Base-by-base conservation (phyloP, 2,888 invertebrate genomes). In the Hyles lineata region DNA sequence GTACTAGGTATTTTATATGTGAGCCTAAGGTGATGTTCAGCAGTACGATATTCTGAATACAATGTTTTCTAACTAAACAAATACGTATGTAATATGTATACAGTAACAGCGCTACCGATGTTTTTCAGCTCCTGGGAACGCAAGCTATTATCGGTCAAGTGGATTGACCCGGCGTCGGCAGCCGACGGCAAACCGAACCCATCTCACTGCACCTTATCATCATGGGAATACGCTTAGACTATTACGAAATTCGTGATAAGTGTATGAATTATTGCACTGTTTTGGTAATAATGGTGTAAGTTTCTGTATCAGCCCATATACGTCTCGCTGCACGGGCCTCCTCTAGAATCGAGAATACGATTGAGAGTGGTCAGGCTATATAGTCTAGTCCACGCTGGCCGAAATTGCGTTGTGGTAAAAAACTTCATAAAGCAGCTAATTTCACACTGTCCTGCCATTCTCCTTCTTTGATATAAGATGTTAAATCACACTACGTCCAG, bases 81-180 rank as follows among this genome's bases (percentile, higher is more conserved):
- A 25, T 71, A 21, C 15, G 72, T 70, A 35, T 58, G 35, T 67
- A n/a, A n/a, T 29, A 3, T 29, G 29, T 29, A 29, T 29, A 21
- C 60, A 59, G 67, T 17, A 25, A 73, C 50, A 32, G 25, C 58
- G 80, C 79, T 80, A 79, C 81, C 70, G 76, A 75, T 70, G 52
- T 70, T 72, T 63, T 75, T 60, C 70, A 29, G 70, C 72, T 73
- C 80, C 77, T 83, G 84, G 81, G 84, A 83, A 84, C 79, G 75
- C 59, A 73, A 74, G 60, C 60, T 77, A 74, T 78, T 84, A 84
- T 85, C 82, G 82, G 83, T 83, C 82, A 82, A 85, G 84, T 84
- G 84, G 81, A 71, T 73, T 80, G 79, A 82, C 80, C 79, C 76
- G 72, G 71, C 50, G 70, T 50, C 74, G 70, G 61, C 55, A 70